Evolutionary conservation across 1,140 invertebrate genomes (phyloP).

Genomic region (Ladona fulva): DNA sequence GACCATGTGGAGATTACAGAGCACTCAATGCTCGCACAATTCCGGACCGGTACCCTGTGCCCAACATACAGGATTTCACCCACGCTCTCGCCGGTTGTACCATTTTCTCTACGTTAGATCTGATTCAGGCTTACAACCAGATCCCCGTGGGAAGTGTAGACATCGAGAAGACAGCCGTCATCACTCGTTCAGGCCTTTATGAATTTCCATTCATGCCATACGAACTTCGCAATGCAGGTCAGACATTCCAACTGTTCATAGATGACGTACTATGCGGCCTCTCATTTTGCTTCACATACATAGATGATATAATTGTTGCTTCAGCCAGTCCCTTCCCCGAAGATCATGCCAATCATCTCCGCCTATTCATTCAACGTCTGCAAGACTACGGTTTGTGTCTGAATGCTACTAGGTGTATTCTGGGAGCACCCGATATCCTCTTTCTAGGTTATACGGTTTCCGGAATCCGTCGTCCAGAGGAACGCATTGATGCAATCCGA

Average conservation of each 20-base stretch:
- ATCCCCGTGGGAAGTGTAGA: slow-evolving; percentile 31
- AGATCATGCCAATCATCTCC: slow-evolving; percentile 33
- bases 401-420: slow-evolving; percentile 27
- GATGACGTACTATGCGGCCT: slow-evolving; percentile 30
- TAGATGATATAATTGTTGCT: slow-evolving; percentile 33
- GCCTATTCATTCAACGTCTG: slow-evolving; percentile 31
- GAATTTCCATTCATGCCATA: too few relatives aligned
- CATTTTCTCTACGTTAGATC: slow-evolving; percentile 35
- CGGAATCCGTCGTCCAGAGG: too few relatives aligned
- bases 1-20: slow-evolving; percentile 29
- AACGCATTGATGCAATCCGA: too few relatives aligned
- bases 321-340: slow-evolving; percentile 27
- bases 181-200: neutral
- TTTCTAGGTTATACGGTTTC: too few relatives aligned
- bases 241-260: slow-evolving; percentile 37
- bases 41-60: too few relatives aligned
- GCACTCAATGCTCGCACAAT: slow-evolving; percentile 28
- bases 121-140: slow-evolving; percentile 37
- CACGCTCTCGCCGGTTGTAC: slow-evolving; percentile 29
- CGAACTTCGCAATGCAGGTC: slow-evolving; percentile 37
- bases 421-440: slow-evolving; percentile 24
- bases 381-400: slow-evolving; percentile 21
- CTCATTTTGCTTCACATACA: slow-evolving; percentile 29
- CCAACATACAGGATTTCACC: slow-evolving; percentile 31
- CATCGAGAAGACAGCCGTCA: slow-evolving; percentile 34